A percentile compares a stretch with the other conserved stretches of the same genome.
These are phyloP conservation scores for Poecilobothrus nobilitatus DNA, from an alignment of 2,888 invertebrate genomes.

Conservation along the genomic window DNA sequence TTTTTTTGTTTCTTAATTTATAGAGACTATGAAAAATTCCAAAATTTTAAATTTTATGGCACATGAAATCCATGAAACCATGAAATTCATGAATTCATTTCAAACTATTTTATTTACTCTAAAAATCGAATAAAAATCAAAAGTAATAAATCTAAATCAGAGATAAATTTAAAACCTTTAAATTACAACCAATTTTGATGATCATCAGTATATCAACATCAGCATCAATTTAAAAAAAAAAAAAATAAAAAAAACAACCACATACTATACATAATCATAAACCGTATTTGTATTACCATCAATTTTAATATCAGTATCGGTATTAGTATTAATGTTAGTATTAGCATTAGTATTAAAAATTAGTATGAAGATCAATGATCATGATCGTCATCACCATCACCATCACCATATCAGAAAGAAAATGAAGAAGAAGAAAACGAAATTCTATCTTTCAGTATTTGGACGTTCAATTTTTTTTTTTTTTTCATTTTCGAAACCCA, in stretches of 20 bases:
- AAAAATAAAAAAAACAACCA: background rate
- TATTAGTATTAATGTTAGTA: too few species aligned
- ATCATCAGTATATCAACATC: background rate
- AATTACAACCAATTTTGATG: conserved; percentile 6
- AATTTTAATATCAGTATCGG: too few species aligned
- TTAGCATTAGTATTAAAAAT: too few species aligned
- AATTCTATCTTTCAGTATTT: background rate
- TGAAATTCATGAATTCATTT: background rate
- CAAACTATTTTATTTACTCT: background rate
- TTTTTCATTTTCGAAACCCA: background rate
- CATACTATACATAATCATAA: too few species aligned
- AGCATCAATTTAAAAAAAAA: too few species aligned
- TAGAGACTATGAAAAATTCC: background rate
- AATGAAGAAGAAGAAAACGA: background rate
- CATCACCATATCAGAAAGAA: too few species aligned
- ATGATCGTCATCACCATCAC: too few species aligned
- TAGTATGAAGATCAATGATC: too few species aligned
- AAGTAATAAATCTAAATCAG: conserved; percentile 2
- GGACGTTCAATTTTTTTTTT: background rate
- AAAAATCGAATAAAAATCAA: conserved; percentile 4
- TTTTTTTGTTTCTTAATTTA: background rate
- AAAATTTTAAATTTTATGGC: background rate
- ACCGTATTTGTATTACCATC: too few species aligned
- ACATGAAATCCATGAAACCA: background rate
- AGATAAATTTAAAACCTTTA: conserved; percentile 6